These are phyloP conservation scores for Gavialis gangeticus DNA, from an alignment of 2,113 vertebrate species.

Conservation along the genomic window DNA sequence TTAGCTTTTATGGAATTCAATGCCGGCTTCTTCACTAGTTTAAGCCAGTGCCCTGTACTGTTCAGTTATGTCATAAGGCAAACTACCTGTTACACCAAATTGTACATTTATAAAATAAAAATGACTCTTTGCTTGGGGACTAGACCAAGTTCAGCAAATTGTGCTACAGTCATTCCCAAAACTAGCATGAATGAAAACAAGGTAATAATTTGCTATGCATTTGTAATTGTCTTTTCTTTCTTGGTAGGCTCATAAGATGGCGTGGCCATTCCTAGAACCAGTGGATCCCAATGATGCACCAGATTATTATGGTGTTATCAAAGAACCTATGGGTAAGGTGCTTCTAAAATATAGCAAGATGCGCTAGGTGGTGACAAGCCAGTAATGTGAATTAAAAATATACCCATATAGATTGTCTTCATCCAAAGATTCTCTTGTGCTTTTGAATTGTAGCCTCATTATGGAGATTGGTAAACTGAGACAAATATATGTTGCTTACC, in stretches of 20 bases:
- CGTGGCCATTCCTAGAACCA: slow-evolving; percentile 97
- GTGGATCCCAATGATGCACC: slow-evolving; percentile 97
- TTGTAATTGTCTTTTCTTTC: neutral
- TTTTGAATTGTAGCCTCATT: neutral
- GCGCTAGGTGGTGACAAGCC: neutral
- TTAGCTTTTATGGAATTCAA: neutral
- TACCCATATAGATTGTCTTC: neutral
- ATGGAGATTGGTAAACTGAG: neutral
- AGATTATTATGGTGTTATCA: slow-evolving; percentile 98
- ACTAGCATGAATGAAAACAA: neutral
- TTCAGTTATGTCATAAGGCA: neutral
- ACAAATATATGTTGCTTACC: neutral
- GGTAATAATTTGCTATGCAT: neutral
- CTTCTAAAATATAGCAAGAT: neutral
- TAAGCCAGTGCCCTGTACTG: neutral
- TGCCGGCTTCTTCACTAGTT: neutral
- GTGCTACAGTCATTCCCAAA: neutral
- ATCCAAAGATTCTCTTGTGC: neutral
- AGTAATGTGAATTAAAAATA: neutral
- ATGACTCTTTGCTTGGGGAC: neutral
- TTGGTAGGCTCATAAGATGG: slow-evolving; percentile 96
- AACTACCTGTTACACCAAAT: neutral
- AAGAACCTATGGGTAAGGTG: slow-evolving; percentile 97
- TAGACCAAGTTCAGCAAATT: neutral
- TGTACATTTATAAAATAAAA: neutral